Evolutionary conservation across 2,113 vertebrate genomes (phyloP).

Genomic region (Carassius gibelio): DNA sequence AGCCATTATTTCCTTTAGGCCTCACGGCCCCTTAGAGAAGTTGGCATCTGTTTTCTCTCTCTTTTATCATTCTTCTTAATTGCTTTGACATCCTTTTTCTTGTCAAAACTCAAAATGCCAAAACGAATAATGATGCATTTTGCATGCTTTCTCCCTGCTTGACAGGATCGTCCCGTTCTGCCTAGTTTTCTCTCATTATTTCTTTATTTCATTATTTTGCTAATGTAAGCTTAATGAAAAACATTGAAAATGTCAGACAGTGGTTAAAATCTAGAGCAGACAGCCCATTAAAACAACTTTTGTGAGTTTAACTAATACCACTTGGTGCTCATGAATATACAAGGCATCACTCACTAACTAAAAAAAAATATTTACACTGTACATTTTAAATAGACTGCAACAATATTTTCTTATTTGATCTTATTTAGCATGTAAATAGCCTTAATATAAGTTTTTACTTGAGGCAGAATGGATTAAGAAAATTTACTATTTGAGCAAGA

Average conservation of each 20-base stretch:
- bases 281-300: slow-evolving; percentile 4
- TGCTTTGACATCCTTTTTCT: slow-evolving; percentile 4
- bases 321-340: background rate
- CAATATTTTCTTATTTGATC: background rate
- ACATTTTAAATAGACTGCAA: background rate
- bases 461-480: background rate
- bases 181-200: slow-evolving; percentile 5
- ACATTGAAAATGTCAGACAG: background rate
- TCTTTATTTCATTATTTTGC: background rate
- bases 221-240: background rate
- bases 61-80: slow-evolving; percentile 52
- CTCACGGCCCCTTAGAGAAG: slow-evolving; percentile 57
- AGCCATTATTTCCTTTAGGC: slow-evolving; percentile 71
- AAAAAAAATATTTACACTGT: background rate
- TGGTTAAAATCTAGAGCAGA: background rate
- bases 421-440: background rate
- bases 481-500: background rate
- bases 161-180: background rate
- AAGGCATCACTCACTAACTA: background rate
- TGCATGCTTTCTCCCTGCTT: background rate
- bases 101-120: background rate
- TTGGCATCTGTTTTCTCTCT: slow-evolving; percentile 52
- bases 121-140: background rate
- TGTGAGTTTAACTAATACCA: slow-evolving; percentile 1
- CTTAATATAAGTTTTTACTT: background rate